Evolutionary conservation across 2,113 vertebrate species (phyloP).

Genomic region (Eulacestoma nigropectus): DNA sequence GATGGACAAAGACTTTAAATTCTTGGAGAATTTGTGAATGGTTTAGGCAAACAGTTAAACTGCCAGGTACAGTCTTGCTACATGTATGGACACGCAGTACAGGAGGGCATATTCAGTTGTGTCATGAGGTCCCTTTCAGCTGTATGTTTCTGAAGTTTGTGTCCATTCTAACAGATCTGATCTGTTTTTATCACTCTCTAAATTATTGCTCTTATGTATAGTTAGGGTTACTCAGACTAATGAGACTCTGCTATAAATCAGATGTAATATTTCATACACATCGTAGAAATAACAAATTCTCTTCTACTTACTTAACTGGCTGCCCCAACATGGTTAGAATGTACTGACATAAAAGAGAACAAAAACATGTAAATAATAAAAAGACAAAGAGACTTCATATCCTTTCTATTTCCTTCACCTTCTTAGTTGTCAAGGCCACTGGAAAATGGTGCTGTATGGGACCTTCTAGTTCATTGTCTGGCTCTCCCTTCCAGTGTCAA

Average conservation of each 20-base stretch:
- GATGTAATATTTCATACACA: background rate
- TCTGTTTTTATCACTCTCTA: background rate
- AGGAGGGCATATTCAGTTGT: background rate
- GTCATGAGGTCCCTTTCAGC: background rate
- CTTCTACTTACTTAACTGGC: background rate
- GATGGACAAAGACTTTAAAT: background rate
- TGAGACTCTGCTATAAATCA: background rate
- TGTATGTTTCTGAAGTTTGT: background rate
- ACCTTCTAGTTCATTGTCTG: background rate
- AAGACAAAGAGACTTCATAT: background rate
- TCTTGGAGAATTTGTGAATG: background rate
- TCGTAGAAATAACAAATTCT: background rate
- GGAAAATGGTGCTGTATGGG: background rate
- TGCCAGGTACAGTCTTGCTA: background rate
- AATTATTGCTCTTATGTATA: background rate
- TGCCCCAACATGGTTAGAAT: background rate
- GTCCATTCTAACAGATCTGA: background rate
- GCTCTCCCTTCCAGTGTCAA: background rate
- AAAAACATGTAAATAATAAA: background rate
- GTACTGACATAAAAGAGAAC: background rate
- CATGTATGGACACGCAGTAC: background rate
- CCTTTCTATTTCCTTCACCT: background rate
- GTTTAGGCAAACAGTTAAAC: background rate
- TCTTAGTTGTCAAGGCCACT: background rate
- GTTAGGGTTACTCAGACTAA: background rate